Conservation (phyloP, 2,888 invertebrate genomes). For the Thyatira batis region DNA sequence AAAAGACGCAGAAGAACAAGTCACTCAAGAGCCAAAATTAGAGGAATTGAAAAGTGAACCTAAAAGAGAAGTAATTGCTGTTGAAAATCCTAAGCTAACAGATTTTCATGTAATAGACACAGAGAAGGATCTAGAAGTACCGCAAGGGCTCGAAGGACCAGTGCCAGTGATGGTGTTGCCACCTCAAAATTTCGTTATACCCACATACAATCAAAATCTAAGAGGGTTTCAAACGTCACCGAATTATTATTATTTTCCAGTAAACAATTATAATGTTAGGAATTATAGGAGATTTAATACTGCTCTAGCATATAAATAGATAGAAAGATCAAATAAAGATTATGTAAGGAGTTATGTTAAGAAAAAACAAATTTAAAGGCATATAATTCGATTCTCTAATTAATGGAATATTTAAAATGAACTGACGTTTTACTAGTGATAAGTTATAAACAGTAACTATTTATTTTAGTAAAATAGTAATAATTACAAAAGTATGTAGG, state of each 20-base stretch:
- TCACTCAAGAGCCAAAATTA: background rate
- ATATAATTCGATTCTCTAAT: too few species aligned
- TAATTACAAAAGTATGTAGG: too few species aligned
- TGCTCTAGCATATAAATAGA: background rate
- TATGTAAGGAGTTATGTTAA: too few species aligned
- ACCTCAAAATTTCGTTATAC: conserved; percentile 48
- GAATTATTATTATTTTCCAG: conserved; percentile 3
- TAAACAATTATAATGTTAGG: background rate
- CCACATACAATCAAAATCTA: conserved; percentile 15
- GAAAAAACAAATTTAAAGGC: too few species aligned
- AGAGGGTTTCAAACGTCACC: conserved; percentile 3
- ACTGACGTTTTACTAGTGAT: too few species aligned
- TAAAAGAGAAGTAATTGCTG: conserved; percentile 11
- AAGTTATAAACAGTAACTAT: too few species aligned
- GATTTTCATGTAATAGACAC: conserved; percentile 70
- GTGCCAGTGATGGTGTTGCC: conserved; percentile 62
- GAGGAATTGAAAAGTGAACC: conserved; percentile 3
- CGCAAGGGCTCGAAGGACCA: conserved; percentile 72
- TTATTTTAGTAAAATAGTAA: too few species aligned
- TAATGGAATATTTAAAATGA: too few species aligned
- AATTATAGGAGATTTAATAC: conserved; percentile 5
- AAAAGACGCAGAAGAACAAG: background rate
- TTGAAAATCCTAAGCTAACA: conserved; percentile 54
- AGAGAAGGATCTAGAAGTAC: conserved; percentile 74
- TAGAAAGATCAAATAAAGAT: too few species aligned